These are phyloP conservation scores for Phrynocephalus forsythii DNA, from an alignment of 2,797 vertebrate species.

Conservation along the genomic window DNA sequence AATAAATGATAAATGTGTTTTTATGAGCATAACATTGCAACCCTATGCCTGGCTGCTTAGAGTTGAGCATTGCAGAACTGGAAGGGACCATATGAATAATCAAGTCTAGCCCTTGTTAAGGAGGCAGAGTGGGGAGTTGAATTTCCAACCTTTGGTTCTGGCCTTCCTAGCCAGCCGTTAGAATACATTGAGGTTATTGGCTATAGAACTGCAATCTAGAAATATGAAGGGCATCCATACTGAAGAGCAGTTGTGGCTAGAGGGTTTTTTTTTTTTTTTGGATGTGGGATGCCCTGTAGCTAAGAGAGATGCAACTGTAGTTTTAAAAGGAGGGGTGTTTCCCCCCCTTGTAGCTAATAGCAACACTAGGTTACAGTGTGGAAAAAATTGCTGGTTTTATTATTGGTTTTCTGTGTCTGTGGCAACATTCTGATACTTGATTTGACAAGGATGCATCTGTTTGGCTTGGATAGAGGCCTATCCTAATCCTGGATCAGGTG, in stretches of 20 bases:
- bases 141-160: no score
- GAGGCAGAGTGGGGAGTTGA: no score
- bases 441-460: neutral
- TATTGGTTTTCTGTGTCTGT: conserved; percentile 19
- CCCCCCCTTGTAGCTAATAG: conserved; percentile 19
- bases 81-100: no score
- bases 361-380: conserved; percentile 10
- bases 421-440: neutral
- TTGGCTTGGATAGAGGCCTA: neutral
- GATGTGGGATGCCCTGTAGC: neutral
- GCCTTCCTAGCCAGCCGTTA: no score
- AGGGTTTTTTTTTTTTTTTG: neutral
- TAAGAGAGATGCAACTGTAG: neutral
- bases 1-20: neutral
- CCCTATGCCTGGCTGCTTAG: neutral
- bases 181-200: neutral
- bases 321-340: conserved; percentile 3
- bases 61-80: neutral
- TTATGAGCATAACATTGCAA: neutral
- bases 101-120: no score
- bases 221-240: neutral
- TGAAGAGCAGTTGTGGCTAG: neutral
- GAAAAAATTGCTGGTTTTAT: neutral
- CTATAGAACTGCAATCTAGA: neutral
- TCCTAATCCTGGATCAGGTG: neutral